Evolutionary conservation across 2,113 vertebrate species (phyloP), one percentile per base, ranked within the genome.

Genomic region (Paedocypris sp.): DNA sequence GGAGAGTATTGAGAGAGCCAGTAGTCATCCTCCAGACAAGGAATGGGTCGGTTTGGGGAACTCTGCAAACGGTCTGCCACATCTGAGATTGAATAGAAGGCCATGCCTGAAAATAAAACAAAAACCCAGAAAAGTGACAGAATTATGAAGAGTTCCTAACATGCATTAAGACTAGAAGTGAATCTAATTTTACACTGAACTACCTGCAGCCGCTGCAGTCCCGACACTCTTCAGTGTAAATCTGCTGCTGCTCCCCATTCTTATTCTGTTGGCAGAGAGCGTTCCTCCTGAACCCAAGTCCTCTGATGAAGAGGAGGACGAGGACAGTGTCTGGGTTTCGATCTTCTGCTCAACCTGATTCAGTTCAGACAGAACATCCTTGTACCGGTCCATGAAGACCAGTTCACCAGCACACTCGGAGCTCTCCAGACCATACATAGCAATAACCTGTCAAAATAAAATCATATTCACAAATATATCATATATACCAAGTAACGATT

Each of bases 81-180:
- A 68, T 98, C 95, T 1, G 92, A 92, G 74, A 98, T 91, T 50
- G 95, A 94, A 77, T 97, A 98, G 77, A 95, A 98, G 6, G 94
- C 93, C 81, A 99, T 91, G 25, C 95, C 95, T 99, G 70, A 18
- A 60, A 18, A 48, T n/a, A 19, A 48, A 3, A 49, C 22, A 33
- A 8, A 60, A 3, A 25, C 1, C 16, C 16, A 50, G 9, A 7
- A 19, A 28, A 18, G 9, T 29, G 5, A 31, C 15, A 31, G 13
- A 36, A 36, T n/a, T n/a, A n/a, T n/a, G n/a, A n/a, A n/a, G n/a
- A n/a, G n/a, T n/a, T n/a, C n/a, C n/a, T n/a, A n/a, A n/a, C n/a
- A n/a, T n/a, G n/a, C n/a, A n/a, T n/a, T n/a, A n/a, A n/a, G n/a
- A n/a, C n/a, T n/a, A n/a, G n/a, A n/a, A n/a, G n/a, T n/a, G n/a